phyloP scores from a whole-genome alignment of 2,113 vertebrate species.

The Myiozetetes cayanensis region DNA sequence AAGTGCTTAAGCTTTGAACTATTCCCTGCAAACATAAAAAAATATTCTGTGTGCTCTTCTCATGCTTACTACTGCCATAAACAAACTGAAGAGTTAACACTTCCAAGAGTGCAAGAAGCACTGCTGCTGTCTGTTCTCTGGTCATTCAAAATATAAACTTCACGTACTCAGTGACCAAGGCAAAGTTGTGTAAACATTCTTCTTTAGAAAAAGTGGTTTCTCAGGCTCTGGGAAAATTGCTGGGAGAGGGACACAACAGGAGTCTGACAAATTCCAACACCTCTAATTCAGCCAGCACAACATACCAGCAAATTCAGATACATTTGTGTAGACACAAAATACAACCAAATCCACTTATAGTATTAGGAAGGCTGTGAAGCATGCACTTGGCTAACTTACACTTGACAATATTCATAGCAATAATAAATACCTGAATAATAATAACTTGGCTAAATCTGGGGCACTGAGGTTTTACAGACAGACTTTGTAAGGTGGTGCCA shows the following conservation, averaged over 20 bases:
- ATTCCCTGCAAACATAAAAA: background rate
- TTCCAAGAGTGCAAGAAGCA: background rate
- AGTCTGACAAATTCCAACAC: constrained; percentile 44
- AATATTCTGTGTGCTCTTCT: background rate
- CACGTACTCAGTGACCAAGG: background rate
- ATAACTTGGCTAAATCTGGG: constrained; percentile 27
- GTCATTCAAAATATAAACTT: background rate
- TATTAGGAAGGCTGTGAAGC: background rate
- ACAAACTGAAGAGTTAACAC: background rate
- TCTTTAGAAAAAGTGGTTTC: constrained; percentile 25
- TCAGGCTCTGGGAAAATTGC: constrained; percentile 29
- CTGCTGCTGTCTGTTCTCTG: background rate
- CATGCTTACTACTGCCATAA: background rate
- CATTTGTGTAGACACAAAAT: background rate
- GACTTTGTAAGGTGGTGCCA: background rate
- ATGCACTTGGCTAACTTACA: background rate
- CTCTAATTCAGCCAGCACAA: background rate
- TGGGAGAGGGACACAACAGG: background rate
- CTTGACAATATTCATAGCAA: constrained; percentile 18
- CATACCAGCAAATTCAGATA: background rate
- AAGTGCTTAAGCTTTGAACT: background rate
- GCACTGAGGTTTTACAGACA: constrained; percentile 27
- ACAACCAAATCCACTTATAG: background rate
- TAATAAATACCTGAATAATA: constrained; percentile 59
- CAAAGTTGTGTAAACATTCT: constrained; percentile 37